Conservation (phyloP, 1,140 invertebrate genomes). For the Heterodera carotae region DNA sequence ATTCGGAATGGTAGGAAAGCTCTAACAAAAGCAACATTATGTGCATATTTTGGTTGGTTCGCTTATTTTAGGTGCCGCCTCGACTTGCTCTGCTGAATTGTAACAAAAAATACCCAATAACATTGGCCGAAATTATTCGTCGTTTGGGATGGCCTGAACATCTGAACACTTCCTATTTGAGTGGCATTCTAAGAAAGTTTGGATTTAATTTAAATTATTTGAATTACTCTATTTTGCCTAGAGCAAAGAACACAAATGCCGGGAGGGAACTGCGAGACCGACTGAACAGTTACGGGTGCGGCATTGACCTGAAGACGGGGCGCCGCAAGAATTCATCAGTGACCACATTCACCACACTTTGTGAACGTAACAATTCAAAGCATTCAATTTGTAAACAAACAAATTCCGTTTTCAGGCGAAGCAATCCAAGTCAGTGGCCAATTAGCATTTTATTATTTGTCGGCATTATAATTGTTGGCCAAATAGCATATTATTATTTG, state of each 20-base stretch:
- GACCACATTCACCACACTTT: slow-evolving; percentile 23
- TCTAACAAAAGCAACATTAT: too few species aligned
- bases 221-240: background rate
- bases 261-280: background rate
- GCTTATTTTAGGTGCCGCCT: slow-evolving; percentile 6
- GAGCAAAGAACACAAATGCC: slow-evolving; percentile 26
- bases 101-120: slow-evolving; percentile 25
- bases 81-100: slow-evolving; percentile 18
- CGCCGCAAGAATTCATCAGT: slow-evolving; percentile 18
- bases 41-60: background rate
- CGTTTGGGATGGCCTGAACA: slow-evolving; percentile 10
- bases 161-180: slow-evolving; percentile 30
- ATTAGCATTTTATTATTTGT: background rate
- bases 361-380: slow-evolving; percentile 22
- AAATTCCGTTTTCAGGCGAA: slow-evolving; percentile 11
- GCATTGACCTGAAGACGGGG: slow-evolving; percentile 20
- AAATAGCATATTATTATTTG: too few species aligned
- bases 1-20: background rate
- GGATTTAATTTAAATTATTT: background rate
- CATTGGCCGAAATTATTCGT: slow-evolving; percentile 23
- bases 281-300: slow-evolving; percentile 10
- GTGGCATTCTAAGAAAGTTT: slow-evolving; percentile 31
- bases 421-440: slow-evolving; percentile 6
- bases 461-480: too few species aligned
- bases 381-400: too few species aligned